Evolutionary conservation across 2,888 invertebrate genomes (phyloP).

Genomic region (Monoplex corrugatus): DNA sequence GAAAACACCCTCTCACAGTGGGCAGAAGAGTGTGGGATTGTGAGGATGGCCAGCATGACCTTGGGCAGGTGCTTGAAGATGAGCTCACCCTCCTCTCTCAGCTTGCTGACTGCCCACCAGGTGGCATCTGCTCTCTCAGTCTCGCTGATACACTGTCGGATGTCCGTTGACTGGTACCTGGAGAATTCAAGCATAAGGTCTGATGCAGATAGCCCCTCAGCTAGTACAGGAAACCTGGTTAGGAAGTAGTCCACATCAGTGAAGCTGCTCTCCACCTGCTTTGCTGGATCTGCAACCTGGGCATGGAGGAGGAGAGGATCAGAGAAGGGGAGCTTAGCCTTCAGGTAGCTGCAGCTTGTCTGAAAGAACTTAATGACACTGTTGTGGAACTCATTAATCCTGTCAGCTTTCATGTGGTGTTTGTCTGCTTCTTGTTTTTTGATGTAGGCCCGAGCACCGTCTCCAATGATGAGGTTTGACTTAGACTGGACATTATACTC

Average conservation of each 20-base stretch:
- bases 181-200: constrained; percentile 56
- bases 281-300: constrained; percentile 28
- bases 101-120: constrained; percentile 52
- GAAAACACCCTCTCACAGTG: too few relatives aligned
- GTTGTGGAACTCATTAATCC: constrained; percentile 41
- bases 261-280: neutral
- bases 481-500: neutral
- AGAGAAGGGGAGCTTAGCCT: constrained; percentile 48
- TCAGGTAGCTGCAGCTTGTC: constrained; percentile 36
- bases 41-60: too few relatives aligned
- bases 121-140: constrained; percentile 54
- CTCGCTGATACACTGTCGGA: neutral
- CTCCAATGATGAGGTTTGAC: constrained; percentile 21
- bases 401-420: neutral
- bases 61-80: constrained; percentile 51
- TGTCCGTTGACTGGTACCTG: constrained; percentile 49
- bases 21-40: too few relatives aligned
- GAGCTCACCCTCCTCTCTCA: constrained; percentile 50
- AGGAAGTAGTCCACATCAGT: constrained; percentile 14
- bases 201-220: neutral
- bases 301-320: constrained; percentile 47
- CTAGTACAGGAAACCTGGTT: neutral
- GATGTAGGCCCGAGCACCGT: neutral
- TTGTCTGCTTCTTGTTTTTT: neutral
- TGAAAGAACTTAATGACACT: constrained; percentile 41